Conservation (phyloP, 2,113 vertebrate genomes). For the Phaethon lepturus region DNA sequence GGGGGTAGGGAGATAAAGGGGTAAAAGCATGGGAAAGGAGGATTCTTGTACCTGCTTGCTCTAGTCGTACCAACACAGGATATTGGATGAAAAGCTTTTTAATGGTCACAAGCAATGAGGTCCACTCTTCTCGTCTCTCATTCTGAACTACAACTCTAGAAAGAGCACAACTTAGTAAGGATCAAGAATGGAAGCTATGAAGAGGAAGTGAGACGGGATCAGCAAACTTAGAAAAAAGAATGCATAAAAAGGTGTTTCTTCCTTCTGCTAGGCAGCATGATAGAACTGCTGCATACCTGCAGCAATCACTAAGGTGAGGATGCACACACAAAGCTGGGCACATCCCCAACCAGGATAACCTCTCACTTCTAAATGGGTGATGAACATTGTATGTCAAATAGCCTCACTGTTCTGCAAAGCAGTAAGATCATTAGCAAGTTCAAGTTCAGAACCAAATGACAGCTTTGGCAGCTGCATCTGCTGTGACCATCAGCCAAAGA, state of each 20-base stretch:
- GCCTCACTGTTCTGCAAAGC: background rate
- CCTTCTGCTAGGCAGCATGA: background rate
- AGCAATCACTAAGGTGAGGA: background rate
- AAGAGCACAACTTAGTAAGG: background rate
- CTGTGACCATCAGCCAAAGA: background rate
- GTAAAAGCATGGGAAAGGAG: background rate
- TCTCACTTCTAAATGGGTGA: background rate
- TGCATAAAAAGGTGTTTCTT: background rate
- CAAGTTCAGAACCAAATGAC: background rate
- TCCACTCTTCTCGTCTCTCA: constrained; percentile 97
- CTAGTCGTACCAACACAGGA: constrained; percentile 91
- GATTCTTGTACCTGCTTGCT: constrained; percentile 86
- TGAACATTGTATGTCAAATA: background rate
- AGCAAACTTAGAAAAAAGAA: background rate
- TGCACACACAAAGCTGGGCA: background rate
- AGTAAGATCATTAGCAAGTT: background rate
- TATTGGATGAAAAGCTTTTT: constrained; percentile 99
- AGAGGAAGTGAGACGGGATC: background rate
- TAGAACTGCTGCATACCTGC: background rate
- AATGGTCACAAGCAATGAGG: constrained; percentile 91
- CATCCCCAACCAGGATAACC: background rate
- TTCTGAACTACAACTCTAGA: constrained; percentile 95
- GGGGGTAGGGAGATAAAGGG: background rate
- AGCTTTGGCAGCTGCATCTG: background rate
- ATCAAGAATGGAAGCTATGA: background rate